A percentile compares a stretch with the other conserved stretches of the same genome.
These are phyloP conservation scores for Papilio gigon DNA, from an alignment of 2,888 invertebrate genomes.

Conservation along the genomic window DNA sequence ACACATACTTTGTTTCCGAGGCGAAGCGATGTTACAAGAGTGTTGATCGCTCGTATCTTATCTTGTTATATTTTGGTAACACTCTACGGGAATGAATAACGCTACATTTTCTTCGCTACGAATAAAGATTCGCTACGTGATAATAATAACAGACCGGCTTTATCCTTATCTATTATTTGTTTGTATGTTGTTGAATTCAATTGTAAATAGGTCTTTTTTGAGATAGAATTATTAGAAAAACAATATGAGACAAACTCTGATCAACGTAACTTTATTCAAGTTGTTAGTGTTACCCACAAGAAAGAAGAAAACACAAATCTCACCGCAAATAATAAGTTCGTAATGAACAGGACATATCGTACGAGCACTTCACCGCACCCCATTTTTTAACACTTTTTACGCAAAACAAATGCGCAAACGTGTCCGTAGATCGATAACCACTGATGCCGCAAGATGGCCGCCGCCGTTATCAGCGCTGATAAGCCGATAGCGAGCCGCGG, in stretches of 20 bases:
- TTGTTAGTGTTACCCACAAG: background rate
- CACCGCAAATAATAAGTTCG: conserved; percentile 89
- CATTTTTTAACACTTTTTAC: conserved; percentile 66
- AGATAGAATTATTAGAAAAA: background rate
- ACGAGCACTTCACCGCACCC: conserved; percentile 87
- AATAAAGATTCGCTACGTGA: background rate
- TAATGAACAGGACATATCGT: conserved; percentile 89
- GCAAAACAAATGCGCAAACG: conserved; percentile 39
- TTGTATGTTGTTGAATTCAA: too few species aligned
- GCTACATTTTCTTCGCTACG: background rate
- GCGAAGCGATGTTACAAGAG: too few species aligned
- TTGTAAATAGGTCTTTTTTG: background rate
- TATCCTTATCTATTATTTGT: background rate
- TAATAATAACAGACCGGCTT: background rate
- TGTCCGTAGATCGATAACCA: conserved; percentile 41
- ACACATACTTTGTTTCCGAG: too few species aligned
- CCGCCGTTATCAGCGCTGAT: conserved; percentile 39
- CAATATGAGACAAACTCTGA: background rate
- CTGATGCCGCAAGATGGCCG: conserved; percentile 42
- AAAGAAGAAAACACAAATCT: conserved; percentile 67
- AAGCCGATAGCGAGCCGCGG: conserved; percentile 15
- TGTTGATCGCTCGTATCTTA: background rate
- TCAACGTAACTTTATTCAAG: background rate
- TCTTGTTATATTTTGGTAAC: background rate
- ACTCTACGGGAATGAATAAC: background rate